These are phyloP conservation scores for Dreissena rostriformis DNA, from an alignment of 1,140 invertebrate species.

Conservation along the genomic window DNA sequence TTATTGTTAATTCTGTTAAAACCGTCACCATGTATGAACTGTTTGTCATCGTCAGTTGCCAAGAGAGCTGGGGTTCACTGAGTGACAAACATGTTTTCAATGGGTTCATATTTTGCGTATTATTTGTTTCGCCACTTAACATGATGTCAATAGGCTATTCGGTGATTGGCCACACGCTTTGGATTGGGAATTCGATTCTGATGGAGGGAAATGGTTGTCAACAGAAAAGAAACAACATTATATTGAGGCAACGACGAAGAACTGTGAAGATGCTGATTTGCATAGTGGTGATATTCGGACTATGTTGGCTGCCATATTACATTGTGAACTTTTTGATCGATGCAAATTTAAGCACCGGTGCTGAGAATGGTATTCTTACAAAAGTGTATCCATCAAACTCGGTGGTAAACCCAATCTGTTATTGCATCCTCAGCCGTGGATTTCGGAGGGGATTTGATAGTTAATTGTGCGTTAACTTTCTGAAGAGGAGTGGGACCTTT, in stretches of 20 bases:
- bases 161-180: conserved; percentile 91
- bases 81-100: too few relatives aligned
- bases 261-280: conserved; percentile 71
- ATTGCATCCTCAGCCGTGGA: too few relatives aligned
- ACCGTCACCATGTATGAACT: conserved; percentile 78
- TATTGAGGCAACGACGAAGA: conserved; percentile 66
- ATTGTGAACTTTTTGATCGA: too few relatives aligned
- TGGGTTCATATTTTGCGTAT: conserved; percentile 48
- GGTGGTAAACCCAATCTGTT: too few relatives aligned
- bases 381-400: too few relatives aligned
- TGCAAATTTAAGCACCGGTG: too few relatives aligned
- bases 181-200: conserved; percentile 87
- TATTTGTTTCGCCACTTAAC: conserved; percentile 89
- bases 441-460: too few relatives aligned
- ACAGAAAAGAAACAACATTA: conserved; percentile 52
- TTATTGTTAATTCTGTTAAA: conserved; percentile 64
- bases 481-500: not conserved
- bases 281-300: conserved; percentile 69
- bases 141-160: conserved; percentile 92
- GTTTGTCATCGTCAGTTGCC: too few relatives aligned
- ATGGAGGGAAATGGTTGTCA: conserved; percentile 31
- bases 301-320: conserved; percentile 65
- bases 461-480: too few relatives aligned
- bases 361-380: too few relatives aligned
- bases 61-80: too few relatives aligned